Percentiles rank a stretch among this genome's conserved stretches.
phyloP scores from a whole-genome alignment of 2,888 invertebrate genomes.

The Cheilosia soror region DNA sequence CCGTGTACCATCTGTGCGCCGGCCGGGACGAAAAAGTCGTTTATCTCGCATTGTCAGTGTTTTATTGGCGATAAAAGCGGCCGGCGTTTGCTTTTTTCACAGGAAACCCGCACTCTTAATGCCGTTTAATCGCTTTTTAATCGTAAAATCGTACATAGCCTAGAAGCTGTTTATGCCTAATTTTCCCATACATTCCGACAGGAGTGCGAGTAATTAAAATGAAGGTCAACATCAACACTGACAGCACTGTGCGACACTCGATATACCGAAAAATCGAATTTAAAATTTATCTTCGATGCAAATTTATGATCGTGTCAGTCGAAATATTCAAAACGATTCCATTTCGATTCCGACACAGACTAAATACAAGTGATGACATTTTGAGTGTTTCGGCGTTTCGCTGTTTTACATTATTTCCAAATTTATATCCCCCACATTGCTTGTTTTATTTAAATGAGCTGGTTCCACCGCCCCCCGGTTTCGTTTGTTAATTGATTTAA shows the following conservation, averaged over 20 bases:
- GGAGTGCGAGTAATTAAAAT: not conserved
- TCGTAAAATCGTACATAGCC: slow-evolving; percentile 54
- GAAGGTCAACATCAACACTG: slow-evolving; percentile 54
- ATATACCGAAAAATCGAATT: slow-evolving; percentile 41
- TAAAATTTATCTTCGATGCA: slow-evolving; percentile 43
- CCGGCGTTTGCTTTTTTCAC: slow-evolving; percentile 39
- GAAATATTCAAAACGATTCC: slow-evolving; percentile 61
- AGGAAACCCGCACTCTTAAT: slow-evolving; percentile 60
- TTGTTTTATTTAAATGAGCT: slow-evolving; percentile 72
- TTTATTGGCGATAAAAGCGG: slow-evolving; percentile 64
- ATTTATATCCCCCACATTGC: slow-evolving; percentile 69
- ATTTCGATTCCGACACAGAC: slow-evolving; percentile 12
- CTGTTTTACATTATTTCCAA: slow-evolving; percentile 61
- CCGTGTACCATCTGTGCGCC: slow-evolving; percentile 20
- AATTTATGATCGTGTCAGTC: slow-evolving; percentile 50
- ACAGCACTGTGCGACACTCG: slow-evolving; percentile 4
- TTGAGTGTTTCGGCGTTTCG: slow-evolving; percentile 62
- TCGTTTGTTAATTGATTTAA: slow-evolving; percentile 58
- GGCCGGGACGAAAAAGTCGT: slow-evolving; percentile 35
- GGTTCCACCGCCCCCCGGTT: slow-evolving; percentile 6
- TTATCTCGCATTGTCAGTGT: slow-evolving; percentile 60
- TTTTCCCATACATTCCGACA: slow-evolving; percentile 52
- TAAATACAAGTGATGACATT: slow-evolving; percentile 60
- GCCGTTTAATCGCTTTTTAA: slow-evolving; percentile 70
- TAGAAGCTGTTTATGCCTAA: slow-evolving; percentile 54